Conservation (phyloP, 2,888 invertebrate genomes). For the Agonum fuliginosum region DNA sequence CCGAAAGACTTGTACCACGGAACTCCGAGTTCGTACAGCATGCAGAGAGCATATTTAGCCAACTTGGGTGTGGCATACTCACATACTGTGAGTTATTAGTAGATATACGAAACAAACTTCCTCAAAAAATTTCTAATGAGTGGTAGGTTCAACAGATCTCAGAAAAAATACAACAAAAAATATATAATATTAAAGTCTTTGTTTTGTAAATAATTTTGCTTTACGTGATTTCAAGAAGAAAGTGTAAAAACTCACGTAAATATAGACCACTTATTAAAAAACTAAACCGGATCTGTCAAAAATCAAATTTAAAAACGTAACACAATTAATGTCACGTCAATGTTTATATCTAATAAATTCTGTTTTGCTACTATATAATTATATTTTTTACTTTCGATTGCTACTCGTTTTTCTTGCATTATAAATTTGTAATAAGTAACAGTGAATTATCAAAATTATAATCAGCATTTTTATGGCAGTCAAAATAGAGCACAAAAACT, state of each 20-base stretch:
- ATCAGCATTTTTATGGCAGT: not conserved
- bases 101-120: too few relatives aligned
- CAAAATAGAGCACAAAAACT: too few relatives aligned
- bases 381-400: conserved; percentile 27
- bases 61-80: too few relatives aligned
- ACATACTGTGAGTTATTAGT: too few relatives aligned
- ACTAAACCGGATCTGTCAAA: not conserved
- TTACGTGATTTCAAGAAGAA: not conserved
- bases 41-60: too few relatives aligned
- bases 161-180: too few relatives aligned
- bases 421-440: not conserved
- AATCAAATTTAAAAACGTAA: not conserved
- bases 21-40: too few relatives aligned
- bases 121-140: too few relatives aligned
- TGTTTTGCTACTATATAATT: conserved; percentile 9
- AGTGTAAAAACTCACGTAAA: not conserved
- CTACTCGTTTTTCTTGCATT: conserved; percentile 29
- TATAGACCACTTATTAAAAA: not conserved
- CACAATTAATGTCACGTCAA: conserved; percentile 16
- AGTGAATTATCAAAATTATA: not conserved
- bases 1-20: too few relatives aligned
- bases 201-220: not conserved
- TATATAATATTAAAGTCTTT: too few relatives aligned
- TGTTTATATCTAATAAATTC: conserved; percentile 12
- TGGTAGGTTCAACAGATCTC: too few relatives aligned